Evolutionary conservation across 2,113 vertebrate genomes (phyloP).

Genomic region (Pogona vitticeps): DNA sequence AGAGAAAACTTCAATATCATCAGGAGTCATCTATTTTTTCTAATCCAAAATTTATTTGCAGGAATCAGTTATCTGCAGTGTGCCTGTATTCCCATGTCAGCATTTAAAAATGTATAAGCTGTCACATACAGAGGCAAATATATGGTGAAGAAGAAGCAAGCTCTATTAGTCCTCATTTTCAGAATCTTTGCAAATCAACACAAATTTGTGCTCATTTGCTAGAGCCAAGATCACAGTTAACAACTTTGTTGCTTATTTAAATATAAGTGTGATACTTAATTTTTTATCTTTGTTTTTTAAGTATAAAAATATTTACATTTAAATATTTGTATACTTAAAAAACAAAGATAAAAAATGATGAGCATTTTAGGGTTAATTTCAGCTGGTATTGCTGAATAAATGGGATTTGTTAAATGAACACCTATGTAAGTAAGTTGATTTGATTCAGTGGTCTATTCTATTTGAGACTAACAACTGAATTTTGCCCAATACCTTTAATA

Average conservation of each 20-base stretch:
- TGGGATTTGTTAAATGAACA: too few species aligned
- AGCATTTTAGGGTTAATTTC: too few species aligned
- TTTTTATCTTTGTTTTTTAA: too few species aligned
- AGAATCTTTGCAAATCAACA: not conserved
- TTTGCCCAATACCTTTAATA: too few species aligned
- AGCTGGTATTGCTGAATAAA: too few species aligned
- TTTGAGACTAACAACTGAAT: too few species aligned
- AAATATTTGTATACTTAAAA: too few species aligned
- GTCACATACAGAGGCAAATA: not conserved
- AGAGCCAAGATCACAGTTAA: not conserved
- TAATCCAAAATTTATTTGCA: not conserved
- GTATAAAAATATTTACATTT: too few species aligned
- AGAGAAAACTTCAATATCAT: not conserved
- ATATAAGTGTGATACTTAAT: not conserved
- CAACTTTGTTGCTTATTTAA: not conserved
- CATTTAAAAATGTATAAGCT: not conserved
- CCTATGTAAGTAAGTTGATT: too few species aligned
- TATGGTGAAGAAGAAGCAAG: not conserved
- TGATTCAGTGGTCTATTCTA: too few species aligned
- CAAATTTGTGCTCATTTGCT: not conserved
- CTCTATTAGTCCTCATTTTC: not conserved
- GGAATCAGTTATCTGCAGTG: not conserved
- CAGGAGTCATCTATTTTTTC: too few species aligned
- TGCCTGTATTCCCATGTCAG: not conserved
- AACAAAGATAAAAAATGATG: too few species aligned